Percentiles rank a stretch among this genome's conserved stretches.
Evolutionary conservation across 2,113 vertebrate genomes (phyloP).

Genomic region (Probosciger aterrimus): DNA sequence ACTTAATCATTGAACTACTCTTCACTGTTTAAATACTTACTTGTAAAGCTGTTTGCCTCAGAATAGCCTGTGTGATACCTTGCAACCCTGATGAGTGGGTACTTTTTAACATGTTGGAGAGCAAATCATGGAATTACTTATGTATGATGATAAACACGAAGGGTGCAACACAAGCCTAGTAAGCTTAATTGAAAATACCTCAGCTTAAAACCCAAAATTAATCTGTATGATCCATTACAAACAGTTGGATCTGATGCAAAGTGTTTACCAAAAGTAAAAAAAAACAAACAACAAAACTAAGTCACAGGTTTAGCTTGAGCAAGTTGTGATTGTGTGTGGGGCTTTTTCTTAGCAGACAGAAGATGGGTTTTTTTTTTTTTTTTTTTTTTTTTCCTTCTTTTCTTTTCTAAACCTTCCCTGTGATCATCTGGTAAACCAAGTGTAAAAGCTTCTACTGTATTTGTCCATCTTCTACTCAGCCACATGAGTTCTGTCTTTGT

Average conservation of each 20-base stretch:
- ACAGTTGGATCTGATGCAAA: neutral
- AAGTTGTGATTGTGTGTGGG: neutral
- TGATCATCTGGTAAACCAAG: neutral
- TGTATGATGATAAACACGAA: neutral
- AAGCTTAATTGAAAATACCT: neutral
- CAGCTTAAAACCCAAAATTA: rapidly evolving
- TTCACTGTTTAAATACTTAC: neutral
- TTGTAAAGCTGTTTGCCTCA: neutral
- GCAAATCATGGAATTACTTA: neutral
- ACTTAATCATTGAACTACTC: neutral
- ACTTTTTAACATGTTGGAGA: neutral
- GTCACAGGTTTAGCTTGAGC: neutral
- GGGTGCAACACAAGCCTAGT: neutral
- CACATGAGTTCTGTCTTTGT: rapidly evolving
- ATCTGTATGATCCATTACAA: neutral
- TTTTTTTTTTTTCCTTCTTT: neutral
- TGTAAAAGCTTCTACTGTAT: neutral
- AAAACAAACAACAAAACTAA: neutral
- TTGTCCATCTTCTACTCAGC: neutral
- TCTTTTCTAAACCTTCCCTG: neutral
- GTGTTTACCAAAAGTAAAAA: neutral
- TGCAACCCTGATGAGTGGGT: neutral
- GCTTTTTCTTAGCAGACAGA: neutral
- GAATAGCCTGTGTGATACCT: neutral
- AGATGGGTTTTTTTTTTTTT: neutral